phyloP scores from a whole-genome alignment of 1,140 invertebrate genomes.

The Drosophila melanogaster region DNA sequence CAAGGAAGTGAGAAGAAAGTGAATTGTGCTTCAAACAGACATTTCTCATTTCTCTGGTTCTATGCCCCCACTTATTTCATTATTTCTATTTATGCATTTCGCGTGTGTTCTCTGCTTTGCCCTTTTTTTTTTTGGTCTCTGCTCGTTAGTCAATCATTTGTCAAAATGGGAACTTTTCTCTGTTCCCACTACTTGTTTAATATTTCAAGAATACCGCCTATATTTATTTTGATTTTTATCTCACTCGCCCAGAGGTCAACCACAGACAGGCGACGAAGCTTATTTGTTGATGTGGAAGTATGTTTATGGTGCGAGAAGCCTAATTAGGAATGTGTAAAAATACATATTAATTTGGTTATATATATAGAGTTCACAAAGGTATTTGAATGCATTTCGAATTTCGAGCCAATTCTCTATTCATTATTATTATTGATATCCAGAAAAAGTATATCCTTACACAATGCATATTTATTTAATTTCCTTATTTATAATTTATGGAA shows the following conservation, averaged over 20 bases:
- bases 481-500: no score
- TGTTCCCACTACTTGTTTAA: conserved; percentile 17
- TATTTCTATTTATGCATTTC: conserved; percentile 36
- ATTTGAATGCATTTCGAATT: no score
- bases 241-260: conserved; percentile 67
- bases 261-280: conserved; percentile 46
- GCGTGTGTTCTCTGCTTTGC: conserved; percentile 2
- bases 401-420: no score
- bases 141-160: conserved; percentile 71
- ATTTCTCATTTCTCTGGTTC: conserved; percentile 8
- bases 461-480: no score
- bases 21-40: conserved; percentile 12
- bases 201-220: conserved; percentile 15
- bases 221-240: conserved; percentile 59
- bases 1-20: conserved; percentile 36
- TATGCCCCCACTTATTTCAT: conserved; percentile 5
- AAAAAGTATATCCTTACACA: no score
- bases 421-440: no score
- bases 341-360: conserved; percentile 3
- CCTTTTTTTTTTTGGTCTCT: conserved; percentile 38
- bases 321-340: conserved; percentile 16
- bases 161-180: conserved; percentile 33
- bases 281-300: conserved; percentile 26
- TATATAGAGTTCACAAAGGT: neutral
- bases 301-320: conserved; percentile 21